Percentiles rank a stretch among this genome's conserved stretches.
These are phyloP conservation scores for Coregonus ussuriensis DNA, from an alignment of 2,797 vertebrate genomes.

Conservation along the genomic window DNA sequence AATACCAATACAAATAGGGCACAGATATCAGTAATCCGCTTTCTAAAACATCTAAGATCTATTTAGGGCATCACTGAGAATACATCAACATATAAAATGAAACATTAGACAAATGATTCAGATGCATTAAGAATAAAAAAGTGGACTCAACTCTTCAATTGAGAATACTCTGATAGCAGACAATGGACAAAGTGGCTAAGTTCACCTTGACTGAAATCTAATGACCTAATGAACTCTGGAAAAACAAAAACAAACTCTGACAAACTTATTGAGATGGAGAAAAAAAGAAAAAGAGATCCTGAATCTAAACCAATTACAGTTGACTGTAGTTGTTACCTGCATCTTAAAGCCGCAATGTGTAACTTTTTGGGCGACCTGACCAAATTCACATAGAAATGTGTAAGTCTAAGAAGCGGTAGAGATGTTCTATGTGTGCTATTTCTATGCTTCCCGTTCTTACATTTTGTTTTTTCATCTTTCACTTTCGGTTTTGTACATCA, in stretches of 20 bases:
- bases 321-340: not conserved
- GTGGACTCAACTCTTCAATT: not conserved
- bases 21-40: conserved; percentile 1
- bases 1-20: conserved; percentile 19
- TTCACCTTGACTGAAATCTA: not conserved
- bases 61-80: not conserved
- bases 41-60: conserved; percentile 9
- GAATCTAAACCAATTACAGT: not conserved
- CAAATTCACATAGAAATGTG: too few species aligned
- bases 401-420: too few species aligned
- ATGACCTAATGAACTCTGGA: not conserved
- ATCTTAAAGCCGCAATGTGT: not conserved
- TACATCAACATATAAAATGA: not conserved
- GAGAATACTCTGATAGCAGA: not conserved
- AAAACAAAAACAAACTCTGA: not conserved
- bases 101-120: not conserved
- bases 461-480: too few species aligned
- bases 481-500: too few species aligned
- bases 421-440: too few species aligned
- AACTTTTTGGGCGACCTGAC: too few species aligned
- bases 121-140: not conserved
- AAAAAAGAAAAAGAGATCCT: not conserved
- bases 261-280: not conserved
- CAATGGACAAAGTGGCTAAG: not conserved
- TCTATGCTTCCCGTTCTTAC: too few species aligned